Evolutionary conservation across 64 coral and sea anemone genomes (phyloP).

Genomic region (Porites australiensis): DNA sequence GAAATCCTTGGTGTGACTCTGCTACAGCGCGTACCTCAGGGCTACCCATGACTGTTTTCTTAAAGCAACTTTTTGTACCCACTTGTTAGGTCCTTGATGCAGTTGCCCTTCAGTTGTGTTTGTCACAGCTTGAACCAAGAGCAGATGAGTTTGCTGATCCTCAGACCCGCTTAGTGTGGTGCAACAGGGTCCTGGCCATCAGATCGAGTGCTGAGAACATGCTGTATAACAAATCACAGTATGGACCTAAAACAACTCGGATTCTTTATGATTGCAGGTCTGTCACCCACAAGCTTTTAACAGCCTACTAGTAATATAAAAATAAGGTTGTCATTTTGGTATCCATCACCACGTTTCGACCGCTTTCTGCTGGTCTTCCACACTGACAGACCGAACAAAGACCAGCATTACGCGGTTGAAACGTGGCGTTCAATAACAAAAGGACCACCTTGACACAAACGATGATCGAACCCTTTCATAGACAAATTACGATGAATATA

Average conservation of each 20-base stretch:
- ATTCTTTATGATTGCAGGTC: constrained; percentile 47
- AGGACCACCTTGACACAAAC: too few relatives aligned
- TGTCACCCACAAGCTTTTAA: neutral
- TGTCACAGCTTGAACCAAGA: constrained; percentile 37
- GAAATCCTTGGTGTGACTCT: too few relatives aligned
- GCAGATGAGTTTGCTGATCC: constrained; percentile 27
- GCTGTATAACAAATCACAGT: neutral
- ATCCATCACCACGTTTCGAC: too few relatives aligned
- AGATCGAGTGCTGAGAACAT: constrained; percentile 50
- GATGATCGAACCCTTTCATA: too few relatives aligned
- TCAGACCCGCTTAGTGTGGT: constrained; percentile 55
- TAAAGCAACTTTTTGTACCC: too few relatives aligned
- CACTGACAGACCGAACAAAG: too few relatives aligned
- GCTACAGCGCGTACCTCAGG: too few relatives aligned
- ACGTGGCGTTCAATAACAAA: too few relatives aligned
- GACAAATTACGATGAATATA: too few relatives aligned
- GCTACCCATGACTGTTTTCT: too few relatives aligned
- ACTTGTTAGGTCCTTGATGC: constrained; percentile 30
- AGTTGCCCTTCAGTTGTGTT: constrained; percentile 36
- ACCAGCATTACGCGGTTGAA: too few relatives aligned
- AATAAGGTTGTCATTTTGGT: neutral
- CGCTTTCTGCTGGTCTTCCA: too few relatives aligned
- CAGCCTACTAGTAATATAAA: neutral
- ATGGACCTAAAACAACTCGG: neutral
- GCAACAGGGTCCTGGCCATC: constrained; percentile 48